Conservation (phyloP, 1,140 invertebrate genomes). For the Dinoponera quadriceps region DNA sequence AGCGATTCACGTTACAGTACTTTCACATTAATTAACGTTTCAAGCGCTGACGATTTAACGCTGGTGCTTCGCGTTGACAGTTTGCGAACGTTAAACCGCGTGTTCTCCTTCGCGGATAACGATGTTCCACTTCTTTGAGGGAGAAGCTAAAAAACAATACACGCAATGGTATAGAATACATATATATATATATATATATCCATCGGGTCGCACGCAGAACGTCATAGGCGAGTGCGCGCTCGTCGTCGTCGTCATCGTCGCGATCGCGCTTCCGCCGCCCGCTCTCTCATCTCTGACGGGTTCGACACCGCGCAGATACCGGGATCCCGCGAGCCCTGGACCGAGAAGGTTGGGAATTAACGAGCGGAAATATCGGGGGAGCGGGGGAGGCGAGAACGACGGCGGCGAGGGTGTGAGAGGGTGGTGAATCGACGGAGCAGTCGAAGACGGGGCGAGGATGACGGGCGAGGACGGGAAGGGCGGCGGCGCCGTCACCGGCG, state of each 20-base stretch:
- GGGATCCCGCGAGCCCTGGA: slow-evolving; percentile 68
- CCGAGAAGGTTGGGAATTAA: slow-evolving; percentile 60
- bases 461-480: slow-evolving; percentile 83
- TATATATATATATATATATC: too few species aligned
- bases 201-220: too few species aligned
- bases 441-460: slow-evolving; percentile 78
- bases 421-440: slow-evolving; percentile 70
- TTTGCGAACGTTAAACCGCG: too few species aligned
- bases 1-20: too few species aligned
- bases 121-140: background rate
- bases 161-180: too few species aligned
- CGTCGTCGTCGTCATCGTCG: slow-evolving; percentile 19
- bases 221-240: too few species aligned
- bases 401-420: slow-evolving; percentile 74
- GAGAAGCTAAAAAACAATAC: slow-evolving; percentile 4
- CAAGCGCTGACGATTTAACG: too few species aligned
- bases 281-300: slow-evolving; percentile 55
- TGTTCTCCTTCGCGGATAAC: too few species aligned
- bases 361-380: slow-evolving; percentile 65
- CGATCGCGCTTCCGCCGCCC: slow-evolving; percentile 21
- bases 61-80: too few species aligned
- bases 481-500: slow-evolving; percentile 74
- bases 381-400: slow-evolving; percentile 50
- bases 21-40: too few species aligned
- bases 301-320: slow-evolving; percentile 67